phyloP scores from a whole-genome alignment of 2,113 vertebrate genomes.

The Rhynchomys soricoides region DNA sequence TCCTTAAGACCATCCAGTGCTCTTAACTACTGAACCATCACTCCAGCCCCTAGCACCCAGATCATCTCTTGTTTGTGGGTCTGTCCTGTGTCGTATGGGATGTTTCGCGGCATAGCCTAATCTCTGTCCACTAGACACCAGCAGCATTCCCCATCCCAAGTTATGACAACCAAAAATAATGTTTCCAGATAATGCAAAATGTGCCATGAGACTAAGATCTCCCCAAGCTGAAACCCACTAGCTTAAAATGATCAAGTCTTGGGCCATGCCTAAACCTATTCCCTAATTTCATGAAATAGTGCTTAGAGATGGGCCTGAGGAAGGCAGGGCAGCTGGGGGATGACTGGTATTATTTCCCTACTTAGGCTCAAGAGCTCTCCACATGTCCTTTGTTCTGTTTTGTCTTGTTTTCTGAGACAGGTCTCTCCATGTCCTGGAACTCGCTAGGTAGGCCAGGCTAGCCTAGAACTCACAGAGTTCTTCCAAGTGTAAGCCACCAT shows the following conservation, averaged over 20 bases:
- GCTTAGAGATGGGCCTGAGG: background rate
- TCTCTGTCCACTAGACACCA: background rate
- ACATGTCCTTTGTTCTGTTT: background rate
- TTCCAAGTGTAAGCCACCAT: background rate
- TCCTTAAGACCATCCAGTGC: no score
- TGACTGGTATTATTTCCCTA: background rate
- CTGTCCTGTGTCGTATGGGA: background rate
- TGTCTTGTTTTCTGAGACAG: background rate
- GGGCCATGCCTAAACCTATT: background rate
- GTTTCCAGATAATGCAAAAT: background rate
- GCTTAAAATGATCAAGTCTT: background rate
- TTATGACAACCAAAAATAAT: background rate
- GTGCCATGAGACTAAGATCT: no score
- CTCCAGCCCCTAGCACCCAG: background rate
- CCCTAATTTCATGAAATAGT: background rate
- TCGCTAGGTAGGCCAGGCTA: background rate
- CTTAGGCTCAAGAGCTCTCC: background rate
- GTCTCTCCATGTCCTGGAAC: background rate
- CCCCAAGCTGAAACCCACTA: background rate
- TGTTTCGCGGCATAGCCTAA: background rate
- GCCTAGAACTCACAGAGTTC: background rate
- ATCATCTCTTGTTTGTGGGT: background rate
- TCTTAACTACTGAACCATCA: no score
- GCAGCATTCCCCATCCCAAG: background rate
- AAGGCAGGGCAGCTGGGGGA: background rate